Evolutionary conservation across 2,113 vertebrate genomes (phyloP).

Genomic region (Acanthochromis polyacanthus): DNA sequence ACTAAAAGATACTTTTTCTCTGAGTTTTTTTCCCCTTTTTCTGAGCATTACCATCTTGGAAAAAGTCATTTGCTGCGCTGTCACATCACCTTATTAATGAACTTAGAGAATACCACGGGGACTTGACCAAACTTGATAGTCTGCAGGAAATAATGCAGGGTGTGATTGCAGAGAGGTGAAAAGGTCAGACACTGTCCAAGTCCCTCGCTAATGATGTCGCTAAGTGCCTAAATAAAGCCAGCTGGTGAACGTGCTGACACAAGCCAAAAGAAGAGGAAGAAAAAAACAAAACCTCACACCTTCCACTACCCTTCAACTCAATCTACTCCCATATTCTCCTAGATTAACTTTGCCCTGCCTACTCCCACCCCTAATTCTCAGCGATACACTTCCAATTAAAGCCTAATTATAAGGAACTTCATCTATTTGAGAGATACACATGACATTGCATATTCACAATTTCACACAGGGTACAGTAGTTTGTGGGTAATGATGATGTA

Average conservation of each 20-base stretch:
- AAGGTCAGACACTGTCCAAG: constrained; percentile 66
- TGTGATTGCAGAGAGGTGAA: constrained; percentile 57
- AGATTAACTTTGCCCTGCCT: constrained; percentile 50
- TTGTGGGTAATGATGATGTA: constrained; percentile 74
- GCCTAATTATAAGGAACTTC: constrained; percentile 66
- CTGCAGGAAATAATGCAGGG: constrained; percentile 57
- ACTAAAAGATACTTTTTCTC: constrained; percentile 10
- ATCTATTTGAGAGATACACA: constrained; percentile 56
- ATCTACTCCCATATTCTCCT: constrained; percentile 44
- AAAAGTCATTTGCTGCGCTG: constrained; percentile 48
- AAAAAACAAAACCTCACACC: constrained; percentile 33
- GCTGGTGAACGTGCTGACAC: constrained; percentile 66
- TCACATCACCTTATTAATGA: constrained; percentile 66
- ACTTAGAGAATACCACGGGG: constrained; percentile 56
- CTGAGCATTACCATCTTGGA: constrained; percentile 5
- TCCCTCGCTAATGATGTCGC: constrained; percentile 69
- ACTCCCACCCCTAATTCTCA: constrained; percentile 47
- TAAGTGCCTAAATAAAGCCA: constrained; percentile 64
- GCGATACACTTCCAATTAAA: constrained; percentile 69
- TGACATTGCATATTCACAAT: constrained; percentile 55
- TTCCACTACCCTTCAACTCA: constrained; percentile 34
- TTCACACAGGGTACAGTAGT: constrained; percentile 57
- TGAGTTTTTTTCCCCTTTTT: constrained; percentile 11
- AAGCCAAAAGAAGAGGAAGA: not conserved
- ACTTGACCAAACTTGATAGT: constrained; percentile 48